Evolutionary conservation across 2,797 vertebrate genomes (phyloP).

Genomic region (Sphaeramia orbicularis): DNA sequence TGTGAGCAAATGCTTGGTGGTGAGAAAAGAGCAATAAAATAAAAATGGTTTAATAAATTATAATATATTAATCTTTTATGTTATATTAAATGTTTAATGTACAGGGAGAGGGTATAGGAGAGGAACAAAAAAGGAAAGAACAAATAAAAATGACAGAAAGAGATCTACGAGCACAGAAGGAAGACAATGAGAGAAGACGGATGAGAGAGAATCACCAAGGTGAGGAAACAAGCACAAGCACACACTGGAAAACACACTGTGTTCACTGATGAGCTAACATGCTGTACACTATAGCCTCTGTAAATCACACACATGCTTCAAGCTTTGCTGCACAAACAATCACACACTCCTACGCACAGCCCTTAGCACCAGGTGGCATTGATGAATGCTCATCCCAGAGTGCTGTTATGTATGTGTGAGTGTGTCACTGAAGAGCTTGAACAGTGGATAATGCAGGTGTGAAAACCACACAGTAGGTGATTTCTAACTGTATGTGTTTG

Average conservation of each 20-base stretch:
- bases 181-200: conserved; percentile 64
- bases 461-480: conserved; percentile 47
- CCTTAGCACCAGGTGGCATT: conserved; percentile 67
- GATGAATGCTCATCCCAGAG: conserved; percentile 68
- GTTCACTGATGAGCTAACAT: conserved; percentile 46
- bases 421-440: conserved; percentile 37
- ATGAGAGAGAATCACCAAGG: conserved; percentile 73
- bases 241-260: conserved; percentile 8
- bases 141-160: conserved; percentile 71
- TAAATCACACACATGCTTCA: conserved; percentile 68
- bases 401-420: conserved; percentile 53
- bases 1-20: conserved; percentile 1
- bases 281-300: conserved; percentile 30
- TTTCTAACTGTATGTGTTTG: conserved; percentile 39
- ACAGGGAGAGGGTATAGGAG: conserved; percentile 76
- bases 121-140: conserved; percentile 67
- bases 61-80: not conserved
- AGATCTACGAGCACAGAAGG: conserved; percentile 75
- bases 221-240: conserved; percentile 53
- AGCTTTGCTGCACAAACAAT: conserved; percentile 71
- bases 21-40: conserved; percentile 27
- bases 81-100: conserved; percentile 28
- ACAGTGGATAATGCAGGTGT: conserved; percentile 34
- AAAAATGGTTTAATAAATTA: conserved; percentile 27
- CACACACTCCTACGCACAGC: conserved; percentile 66